Base-by-base conservation (phyloP, 2,888 invertebrate species). In the Malacosoma neustria region DNA sequence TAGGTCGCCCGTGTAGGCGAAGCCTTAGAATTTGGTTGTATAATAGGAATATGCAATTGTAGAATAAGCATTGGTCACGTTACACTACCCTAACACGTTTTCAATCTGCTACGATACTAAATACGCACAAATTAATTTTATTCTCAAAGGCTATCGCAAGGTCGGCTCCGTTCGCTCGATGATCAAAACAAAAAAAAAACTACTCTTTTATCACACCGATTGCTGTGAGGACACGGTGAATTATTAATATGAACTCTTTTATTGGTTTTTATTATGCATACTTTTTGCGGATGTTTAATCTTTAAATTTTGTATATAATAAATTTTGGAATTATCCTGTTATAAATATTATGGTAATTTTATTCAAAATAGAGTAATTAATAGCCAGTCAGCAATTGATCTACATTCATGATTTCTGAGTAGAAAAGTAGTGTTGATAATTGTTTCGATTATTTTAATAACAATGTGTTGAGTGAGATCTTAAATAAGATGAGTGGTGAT, bases 101-200 rank as follows among this genome's bases (percentile, higher is more conserved):
- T 48, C 57, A 61, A 63, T 61, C 52, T 48, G 48, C 49, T 38
- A 32, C 41, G 39, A 39, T 51, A 65, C 65, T 71, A 63, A 65
- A 69, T 65, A 67, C 54, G 58, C 58, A 45, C 44, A 60, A 66
- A 72, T 73, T 68, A 69, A 67, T 68, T 69, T 64, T 44, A 56
- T 53, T 34, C 14, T 31, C 36, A 46, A 49, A 58, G 57, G 55
- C 57, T 57, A 52, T 32, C 14, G 33, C 70, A 65, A 76, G 75
- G 76, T 60, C 70, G 41, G 33, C 49, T 31, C 57, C 42, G 46
- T 42, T 49, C 48, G 53, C 50, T 54, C 47, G 51, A 49, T 57
- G 50, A 49, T 59, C 52, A 34, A 35, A 46, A 42, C 38, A 52
- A 51, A 48, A 64, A 61, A 58, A 64, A 61, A 49, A 63, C 53